Conservation (phyloP, 1,140 invertebrate species). For the Glomeris maerens region DNA sequence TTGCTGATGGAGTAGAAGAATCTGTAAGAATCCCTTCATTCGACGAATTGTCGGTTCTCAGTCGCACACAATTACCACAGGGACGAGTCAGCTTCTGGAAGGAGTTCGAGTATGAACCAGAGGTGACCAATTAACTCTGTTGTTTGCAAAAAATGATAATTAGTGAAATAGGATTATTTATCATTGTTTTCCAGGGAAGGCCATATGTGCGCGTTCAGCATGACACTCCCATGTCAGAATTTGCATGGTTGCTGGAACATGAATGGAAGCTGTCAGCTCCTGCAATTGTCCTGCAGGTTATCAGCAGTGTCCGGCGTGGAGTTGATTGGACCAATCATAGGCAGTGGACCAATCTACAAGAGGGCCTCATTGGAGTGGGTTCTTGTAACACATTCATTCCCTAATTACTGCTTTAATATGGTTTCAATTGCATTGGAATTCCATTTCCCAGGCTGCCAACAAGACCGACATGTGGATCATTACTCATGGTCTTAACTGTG, state of each 20-base stretch:
- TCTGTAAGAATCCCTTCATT: neutral
- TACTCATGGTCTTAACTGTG: conserved; percentile 30
- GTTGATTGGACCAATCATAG: conserved; percentile 17
- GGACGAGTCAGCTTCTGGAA: conserved; percentile 8
- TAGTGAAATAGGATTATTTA: too few species aligned
- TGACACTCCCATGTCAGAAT: conserved; percentile 8
- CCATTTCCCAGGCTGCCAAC: conserved; percentile 24
- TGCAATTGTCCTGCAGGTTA: conserved; percentile 21
- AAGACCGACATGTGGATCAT: conserved; percentile 35
- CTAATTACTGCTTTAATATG: neutral
- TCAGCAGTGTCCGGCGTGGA: conserved; percentile 18
- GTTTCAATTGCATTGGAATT: conserved; percentile 1
- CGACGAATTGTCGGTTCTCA: conserved; percentile 12
- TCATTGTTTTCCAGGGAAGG: conserved; percentile 6
- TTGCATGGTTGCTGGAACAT: neutral
- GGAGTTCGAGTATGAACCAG: conserved; percentile 10
- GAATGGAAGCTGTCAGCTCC: conserved; percentile 16
- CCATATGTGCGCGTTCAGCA: conserved; percentile 1
- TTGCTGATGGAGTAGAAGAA: conserved; percentile 3
- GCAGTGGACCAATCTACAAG: conserved; percentile 20
- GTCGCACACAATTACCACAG: conserved; percentile 2
- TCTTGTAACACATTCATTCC: too few species aligned
- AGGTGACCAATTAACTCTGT: conserved; percentile 3
- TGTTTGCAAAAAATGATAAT: too few species aligned
- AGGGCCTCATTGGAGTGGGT: conserved; percentile 22